Base-by-base conservation (phyloP, 2,113 vertebrate genomes). In the Antigone vipio region DNA sequence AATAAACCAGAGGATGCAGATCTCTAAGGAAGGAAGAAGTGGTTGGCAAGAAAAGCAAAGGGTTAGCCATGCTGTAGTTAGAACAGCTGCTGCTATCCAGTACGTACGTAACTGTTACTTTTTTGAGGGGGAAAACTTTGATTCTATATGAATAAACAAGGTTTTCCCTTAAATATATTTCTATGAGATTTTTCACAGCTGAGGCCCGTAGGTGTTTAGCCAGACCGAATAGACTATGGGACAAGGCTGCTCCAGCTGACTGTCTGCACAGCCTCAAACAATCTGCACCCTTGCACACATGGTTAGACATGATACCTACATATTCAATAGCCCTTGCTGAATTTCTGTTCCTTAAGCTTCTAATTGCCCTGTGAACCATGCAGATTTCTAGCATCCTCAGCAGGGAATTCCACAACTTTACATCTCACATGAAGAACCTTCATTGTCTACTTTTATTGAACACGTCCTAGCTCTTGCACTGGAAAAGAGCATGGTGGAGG, bases 161-260 rank as follows among this genome's bases (percentile, higher is more conserved):
- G 7, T 71, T 56, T 80, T 67, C 16, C 50, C 35, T 84, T 62
- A 72, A 76, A 75, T 38, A 38, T 8, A 7, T 52, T 85, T 85
- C 50, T 74, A 34, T 5, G 2, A 69, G 45, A 19, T 18, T 24
- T 35, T 50, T 73, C 45, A 24, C 27, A 72, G 83, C 11, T 77
- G 69, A 88, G 24, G 14, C 59, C 29, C 6, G 6, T 2, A 42
- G 24, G 21, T 55, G 29, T 78, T 91, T 47, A 59, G 50, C 52
- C 30, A 71, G 34, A 66, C 12, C 1, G 2, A 60, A 60, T 0
- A 67, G 58, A 35, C 17, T 34, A 14, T 6, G 29, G 27, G 32
- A 47, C 17, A 62, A 66, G 52, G 47, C n/a, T 45, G 14, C 24
- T 40, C 14, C 11, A 52, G 50, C 16, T 84, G 62, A 40, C 50